These are phyloP conservation scores for Apeltes quadracus DNA, from an alignment of 2,113 vertebrate genomes.

Conservation along the genomic window DNA sequence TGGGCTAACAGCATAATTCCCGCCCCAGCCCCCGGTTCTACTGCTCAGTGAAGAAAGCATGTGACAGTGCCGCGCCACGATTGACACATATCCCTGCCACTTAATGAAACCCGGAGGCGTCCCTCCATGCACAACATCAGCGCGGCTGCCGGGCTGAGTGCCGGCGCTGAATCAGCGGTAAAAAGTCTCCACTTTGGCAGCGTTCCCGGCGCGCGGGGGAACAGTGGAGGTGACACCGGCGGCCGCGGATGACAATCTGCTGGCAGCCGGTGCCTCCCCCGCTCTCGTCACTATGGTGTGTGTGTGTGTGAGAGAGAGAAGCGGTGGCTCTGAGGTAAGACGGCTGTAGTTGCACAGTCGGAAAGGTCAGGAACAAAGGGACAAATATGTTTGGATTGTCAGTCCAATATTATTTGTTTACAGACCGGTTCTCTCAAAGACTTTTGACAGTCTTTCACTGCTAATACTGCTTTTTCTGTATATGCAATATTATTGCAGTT, in stretches of 20 bases:
- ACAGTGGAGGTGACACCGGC: slow-evolving; percentile 61
- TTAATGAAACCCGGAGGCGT: slow-evolving; percentile 55
- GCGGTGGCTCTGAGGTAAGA: slow-evolving; percentile 23
- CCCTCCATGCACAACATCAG: slow-evolving; percentile 38
- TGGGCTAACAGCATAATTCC: no score
- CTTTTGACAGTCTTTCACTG: background rate
- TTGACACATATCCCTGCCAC: slow-evolving; percentile 39
- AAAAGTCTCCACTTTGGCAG: slow-evolving; percentile 55
- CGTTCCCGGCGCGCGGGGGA: slow-evolving; percentile 27
- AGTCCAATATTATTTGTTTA: background rate
- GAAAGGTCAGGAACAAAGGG: slow-evolving; percentile 3
- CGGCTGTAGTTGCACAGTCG: slow-evolving; percentile 15
- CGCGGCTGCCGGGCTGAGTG: slow-evolving; percentile 25
- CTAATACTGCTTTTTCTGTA: background rate
- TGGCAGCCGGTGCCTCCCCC: slow-evolving; percentile 56
- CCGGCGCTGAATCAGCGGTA: slow-evolving; percentile 60
- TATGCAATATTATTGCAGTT: no score
- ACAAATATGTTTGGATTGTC: slow-evolving; percentile 5
- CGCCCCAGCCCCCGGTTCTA: background rate
- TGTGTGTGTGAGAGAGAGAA: background rate
- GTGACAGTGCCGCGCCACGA: slow-evolving; percentile 31
- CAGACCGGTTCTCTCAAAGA: background rate
- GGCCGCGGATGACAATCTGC: slow-evolving; percentile 43
- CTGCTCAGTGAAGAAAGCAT: slow-evolving; percentile 3
- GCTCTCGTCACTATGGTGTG: slow-evolving; percentile 37